Conservation (phyloP, 2,888 invertebrate genomes). For the Xestoiulus laeticollis region DNA sequence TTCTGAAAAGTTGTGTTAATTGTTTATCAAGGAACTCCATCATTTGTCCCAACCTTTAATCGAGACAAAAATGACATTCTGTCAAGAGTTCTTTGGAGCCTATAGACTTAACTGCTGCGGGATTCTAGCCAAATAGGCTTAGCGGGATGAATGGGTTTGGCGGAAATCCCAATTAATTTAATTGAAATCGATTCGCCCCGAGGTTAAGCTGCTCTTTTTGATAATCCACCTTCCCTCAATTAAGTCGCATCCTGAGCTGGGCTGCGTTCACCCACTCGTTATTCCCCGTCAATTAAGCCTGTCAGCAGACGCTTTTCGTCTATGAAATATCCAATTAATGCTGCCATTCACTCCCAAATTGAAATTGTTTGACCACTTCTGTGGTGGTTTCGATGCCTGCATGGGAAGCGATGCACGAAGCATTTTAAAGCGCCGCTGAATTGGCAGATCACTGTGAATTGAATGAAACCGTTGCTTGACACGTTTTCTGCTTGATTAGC, state of each 20-base stretch:
- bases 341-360: conserved; percentile 9
- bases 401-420: neutral
- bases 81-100: neutral
- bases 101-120: neutral
- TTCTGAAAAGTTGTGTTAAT: no score
- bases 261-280: neutral
- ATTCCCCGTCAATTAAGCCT: conserved; percentile 3
- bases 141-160: neutral
- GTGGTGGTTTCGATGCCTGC: neutral
- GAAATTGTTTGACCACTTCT: conserved; percentile 26
- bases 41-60: neutral
- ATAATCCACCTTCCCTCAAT: conserved; percentile 26
- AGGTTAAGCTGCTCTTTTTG: conserved; percentile 23
- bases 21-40: no score
- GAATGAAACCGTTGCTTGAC: neutral
- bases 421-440: neutral
- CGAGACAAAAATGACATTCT: neutral
- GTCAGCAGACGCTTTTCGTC: conserved; percentile 26
- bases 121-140: neutral
- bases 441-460: neutral
- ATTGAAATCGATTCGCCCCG: conserved; percentile 1
- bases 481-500: conserved; percentile 26
- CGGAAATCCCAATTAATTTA: conserved; percentile 18
- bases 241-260: conserved; percentile 3
- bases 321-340: conserved; percentile 26